Conservation (phyloP, 2,113 vertebrate genomes). For the Spilogale gracilis region DNA sequence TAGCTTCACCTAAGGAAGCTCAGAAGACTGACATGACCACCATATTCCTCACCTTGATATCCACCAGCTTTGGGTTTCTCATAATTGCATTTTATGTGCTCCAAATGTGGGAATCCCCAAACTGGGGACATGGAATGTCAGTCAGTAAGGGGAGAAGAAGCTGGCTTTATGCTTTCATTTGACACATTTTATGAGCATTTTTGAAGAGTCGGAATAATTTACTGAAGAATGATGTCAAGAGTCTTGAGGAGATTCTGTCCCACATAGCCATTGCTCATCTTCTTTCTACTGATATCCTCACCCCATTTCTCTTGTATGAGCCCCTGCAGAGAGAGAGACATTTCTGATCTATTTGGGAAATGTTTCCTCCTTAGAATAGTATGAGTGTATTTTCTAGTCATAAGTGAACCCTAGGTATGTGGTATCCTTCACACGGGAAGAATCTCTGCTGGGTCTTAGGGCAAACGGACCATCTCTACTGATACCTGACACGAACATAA, state of each 20-base stretch:
- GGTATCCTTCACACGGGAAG: neutral
- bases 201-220: neutral
- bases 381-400: neutral
- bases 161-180: neutral
- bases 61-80: neutral
- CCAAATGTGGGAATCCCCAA: neutral
- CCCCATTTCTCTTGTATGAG: neutral
- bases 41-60: neutral
- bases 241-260: too few species aligned
- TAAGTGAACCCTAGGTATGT: neutral
- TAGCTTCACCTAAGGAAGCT: neutral
- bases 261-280: neutral
- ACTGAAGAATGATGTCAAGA: neutral
- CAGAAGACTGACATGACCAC: neutral
- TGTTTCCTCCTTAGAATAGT: neutral
- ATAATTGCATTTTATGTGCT: neutral
- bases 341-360: conserved; percentile 10
- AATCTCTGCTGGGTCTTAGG: neutral
- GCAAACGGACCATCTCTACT: neutral
- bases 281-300: conserved; percentile 25
- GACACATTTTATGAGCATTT: conserved; percentile 11
- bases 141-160: neutral
- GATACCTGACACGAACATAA: neutral
- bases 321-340: neutral
- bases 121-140: neutral